These are phyloP conservation scores for Mesaphorura yosii DNA, from an alignment of 1,140 invertebrate genomes.

Conservation along the genomic window DNA sequence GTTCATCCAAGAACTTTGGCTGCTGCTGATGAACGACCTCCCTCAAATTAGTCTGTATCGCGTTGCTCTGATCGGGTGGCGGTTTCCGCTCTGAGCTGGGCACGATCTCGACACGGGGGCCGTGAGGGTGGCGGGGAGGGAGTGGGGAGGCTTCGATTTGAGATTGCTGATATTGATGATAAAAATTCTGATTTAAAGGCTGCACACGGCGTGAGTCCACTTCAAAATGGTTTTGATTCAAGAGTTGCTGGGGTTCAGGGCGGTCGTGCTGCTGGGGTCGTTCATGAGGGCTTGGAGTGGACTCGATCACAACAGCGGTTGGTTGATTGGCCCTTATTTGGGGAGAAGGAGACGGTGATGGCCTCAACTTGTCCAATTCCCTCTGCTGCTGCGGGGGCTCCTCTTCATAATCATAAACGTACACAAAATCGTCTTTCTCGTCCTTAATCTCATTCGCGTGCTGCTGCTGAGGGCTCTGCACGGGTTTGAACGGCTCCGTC, in stretches of 20 bases:
- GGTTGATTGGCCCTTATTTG: conserved; percentile 2
- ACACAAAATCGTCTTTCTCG: conserved; percentile 19
- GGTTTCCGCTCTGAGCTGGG: conserved; percentile 30
- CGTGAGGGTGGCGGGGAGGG: neutral
- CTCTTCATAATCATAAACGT: conserved; percentile 31
- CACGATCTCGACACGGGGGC: conserved; percentile 30
- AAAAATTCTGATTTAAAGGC: conserved; percentile 1
- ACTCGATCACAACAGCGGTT: conserved; percentile 1
- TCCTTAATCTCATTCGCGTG: conserved; percentile 2
- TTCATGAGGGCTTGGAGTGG: neutral
- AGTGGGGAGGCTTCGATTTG: neutral
- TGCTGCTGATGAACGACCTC: too few species aligned
- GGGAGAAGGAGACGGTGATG: too few species aligned
- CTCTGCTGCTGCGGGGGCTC: conserved; percentile 9
- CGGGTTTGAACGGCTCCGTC: neutral
- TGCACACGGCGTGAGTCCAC: neutral
- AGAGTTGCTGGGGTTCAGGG: neutral
- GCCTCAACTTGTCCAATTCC: too few species aligned
- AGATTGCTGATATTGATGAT: conserved; percentile 5
- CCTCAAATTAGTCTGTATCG: conserved; percentile 20
- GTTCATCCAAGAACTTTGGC: too few species aligned
- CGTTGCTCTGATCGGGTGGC: conserved; percentile 29
- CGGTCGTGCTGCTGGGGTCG: neutral
- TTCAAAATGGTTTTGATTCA: neutral
- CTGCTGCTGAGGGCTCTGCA: neutral